Base-by-base conservation (phyloP, 2,797 vertebrate genomes). In the Ctenopoma kingsleyae region DNA sequence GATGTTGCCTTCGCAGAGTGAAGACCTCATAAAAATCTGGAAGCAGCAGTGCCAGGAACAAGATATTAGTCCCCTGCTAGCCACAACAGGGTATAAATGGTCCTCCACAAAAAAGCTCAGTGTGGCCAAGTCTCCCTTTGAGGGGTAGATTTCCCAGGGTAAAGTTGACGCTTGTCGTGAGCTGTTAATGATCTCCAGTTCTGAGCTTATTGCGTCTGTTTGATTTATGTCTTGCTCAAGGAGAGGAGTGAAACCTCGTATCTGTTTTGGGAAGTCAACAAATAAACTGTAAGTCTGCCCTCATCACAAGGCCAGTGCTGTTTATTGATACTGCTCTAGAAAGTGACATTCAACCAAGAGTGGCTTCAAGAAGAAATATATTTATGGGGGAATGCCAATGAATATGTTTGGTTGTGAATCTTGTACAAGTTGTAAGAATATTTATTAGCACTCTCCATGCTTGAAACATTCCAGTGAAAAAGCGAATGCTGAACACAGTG, bases 11-110 rank as follows among this genome's bases (percentile, higher is more conserved):
- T 83, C 40, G 27, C 56, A 64, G 57, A 68, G 53, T 81, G 64
- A 81, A 75, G 74, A 72, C 77, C 80, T 84, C 80, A 57, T 89
- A 83, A 83, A 92, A 82, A 80, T 75, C 60, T 80, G 76, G 72
- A 77, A 48, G 68, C 78, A 61, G 76, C 56, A 15, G 60, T 49
- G 82, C 73, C 79, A 80, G 70, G 56, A 84, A 77, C 23, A 16
- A 84, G 48, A 86, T 82, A 88, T 88, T 80, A 78, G 62, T 83
- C 76, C 74, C 88, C 77, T 25, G 85, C 74, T 55, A 60, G 65
- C 67, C 35, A n/a, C 78, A 74, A 58, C 55, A 71, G 60, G 67
- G 53, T 17, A 71, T 63, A 79, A 75, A 82, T 76, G 50, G 50
- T 79, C 44, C 40, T 65, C 38, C 58, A 55, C 41, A 67, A 61